Base-by-base conservation (phyloP, 2,113 vertebrate species). In the Propithecus coquereli region DNA sequence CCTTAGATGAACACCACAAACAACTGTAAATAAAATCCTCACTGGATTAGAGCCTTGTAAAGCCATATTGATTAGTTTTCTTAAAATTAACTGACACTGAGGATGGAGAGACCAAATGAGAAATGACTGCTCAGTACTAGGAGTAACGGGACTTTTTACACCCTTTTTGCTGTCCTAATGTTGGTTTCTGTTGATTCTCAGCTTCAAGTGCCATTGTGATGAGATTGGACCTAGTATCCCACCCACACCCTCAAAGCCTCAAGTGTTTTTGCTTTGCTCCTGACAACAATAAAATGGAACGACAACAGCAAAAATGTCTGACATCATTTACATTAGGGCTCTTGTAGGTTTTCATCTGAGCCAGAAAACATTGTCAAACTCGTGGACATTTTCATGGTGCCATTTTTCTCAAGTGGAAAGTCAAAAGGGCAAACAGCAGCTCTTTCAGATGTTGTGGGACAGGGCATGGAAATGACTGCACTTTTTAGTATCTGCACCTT, bases 341-440 rank as follows among this genome's bases (percentile, higher is more conserved):
- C 40, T 66, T 68, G 11, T 9, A 27, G 22, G 20, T 73, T 94
- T 86, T 84, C 34, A n/a, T 68, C 18, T 11, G 83, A 88, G 45
- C 70, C 37, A 40, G 50, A 43, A 94, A 40, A 52, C 9, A 5
- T 37, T 22, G 25, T 82, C 63, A 52, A 23, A 82, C 83, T n/a
- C 30, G 45, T 43, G 45, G 17, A 43, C 13, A 10, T 76, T 52
- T 59, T 85, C 77, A 17, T 27, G 68, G 52, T 54, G 4, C 25
- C 13, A 8, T 88, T 79, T 43, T 80, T 23, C 54, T 70, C 32
- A 82, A 90, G 40, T 40, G 83, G 66, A 34, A 22, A 96, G 70
- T 40, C 37, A 23, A 94, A 37, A 82, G 30, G 43, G 50, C 34
- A 73, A 68, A 40, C 76, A 52, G n/a, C 83, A 96, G 88, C 68